These are phyloP conservation scores for Sebastolobus altivelis DNA, from an alignment of 2,797 vertebrate species.

Conservation along the genomic window DNA sequence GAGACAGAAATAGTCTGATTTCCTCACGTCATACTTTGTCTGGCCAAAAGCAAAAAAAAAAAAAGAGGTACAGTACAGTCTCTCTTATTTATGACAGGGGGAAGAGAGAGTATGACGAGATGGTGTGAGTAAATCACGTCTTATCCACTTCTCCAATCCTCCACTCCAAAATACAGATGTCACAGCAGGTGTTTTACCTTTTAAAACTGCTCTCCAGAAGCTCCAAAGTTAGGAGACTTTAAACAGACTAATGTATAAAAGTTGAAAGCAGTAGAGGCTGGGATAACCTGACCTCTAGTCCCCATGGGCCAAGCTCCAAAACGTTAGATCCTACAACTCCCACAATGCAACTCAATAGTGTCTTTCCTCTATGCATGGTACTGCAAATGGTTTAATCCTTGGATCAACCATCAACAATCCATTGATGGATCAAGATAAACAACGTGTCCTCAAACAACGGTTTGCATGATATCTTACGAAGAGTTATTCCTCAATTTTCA, in stretches of 20 bases:
- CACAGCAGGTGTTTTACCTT: background rate
- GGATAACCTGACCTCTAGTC: background rate
- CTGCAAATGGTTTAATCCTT: too few species aligned
- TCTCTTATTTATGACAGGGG: too few species aligned
- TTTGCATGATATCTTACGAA: too few species aligned
- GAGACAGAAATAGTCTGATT: constrained; percentile 31
- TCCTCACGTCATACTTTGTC: constrained; percentile 20
- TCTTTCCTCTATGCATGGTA: background rate
- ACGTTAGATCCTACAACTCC: background rate
- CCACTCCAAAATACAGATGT: background rate
- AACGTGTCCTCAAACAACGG: too few species aligned
- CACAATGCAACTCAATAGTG: background rate
- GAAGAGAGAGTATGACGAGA: background rate
- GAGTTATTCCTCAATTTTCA: too few species aligned
- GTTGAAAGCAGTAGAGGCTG: background rate
- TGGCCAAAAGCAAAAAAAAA: constrained; percentile 29
- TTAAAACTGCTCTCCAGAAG: background rate
- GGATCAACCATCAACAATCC: too few species aligned
- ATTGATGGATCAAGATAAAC: too few species aligned
- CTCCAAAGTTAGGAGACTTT: background rate
- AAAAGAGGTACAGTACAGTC: background rate
- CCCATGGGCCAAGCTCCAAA: background rate
- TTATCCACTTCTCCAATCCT: background rate
- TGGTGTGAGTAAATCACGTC: background rate
- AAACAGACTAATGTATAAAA: background rate